These are phyloP conservation scores for Nemurella pictetii DNA, from an alignment of 2,888 invertebrate species.

Conservation along the genomic window DNA sequence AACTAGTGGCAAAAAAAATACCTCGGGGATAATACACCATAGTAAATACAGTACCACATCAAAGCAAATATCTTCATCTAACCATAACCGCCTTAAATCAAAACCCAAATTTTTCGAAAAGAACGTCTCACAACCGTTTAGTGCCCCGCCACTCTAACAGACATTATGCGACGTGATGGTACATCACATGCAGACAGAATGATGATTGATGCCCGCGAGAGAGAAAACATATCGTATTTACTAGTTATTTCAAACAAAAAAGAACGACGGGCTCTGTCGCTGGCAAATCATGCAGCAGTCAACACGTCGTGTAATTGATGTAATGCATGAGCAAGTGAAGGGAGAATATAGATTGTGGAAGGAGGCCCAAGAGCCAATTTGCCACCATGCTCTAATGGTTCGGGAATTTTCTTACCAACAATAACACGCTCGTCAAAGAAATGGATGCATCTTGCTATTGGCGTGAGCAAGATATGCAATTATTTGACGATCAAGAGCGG, in stretches of 20 bases:
- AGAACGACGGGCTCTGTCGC: background rate
- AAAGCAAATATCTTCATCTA: background rate
- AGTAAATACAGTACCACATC: background rate
- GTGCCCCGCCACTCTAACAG: too few relatives aligned
- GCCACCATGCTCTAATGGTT: background rate
- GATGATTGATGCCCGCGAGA: background rate
- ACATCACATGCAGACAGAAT: background rate
- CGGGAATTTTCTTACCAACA: background rate
- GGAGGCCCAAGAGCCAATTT: background rate
- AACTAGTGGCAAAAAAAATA: too few relatives aligned
- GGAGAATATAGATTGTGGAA: background rate
- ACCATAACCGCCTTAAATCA: background rate
- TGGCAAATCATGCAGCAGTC: background rate
- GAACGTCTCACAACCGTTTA: too few relatives aligned
- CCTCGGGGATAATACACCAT: too few relatives aligned
- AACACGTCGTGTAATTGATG: background rate
- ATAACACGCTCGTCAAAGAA: background rate
- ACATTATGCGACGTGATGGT: background rate
- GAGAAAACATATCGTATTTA: background rate
- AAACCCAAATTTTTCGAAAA: too few relatives aligned
- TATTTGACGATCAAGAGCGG: background rate
- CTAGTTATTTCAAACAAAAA: background rate
- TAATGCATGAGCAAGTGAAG: background rate
- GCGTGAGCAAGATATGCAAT: background rate
- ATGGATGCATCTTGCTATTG: background rate